phyloP scores from a whole-genome alignment of 2,113 vertebrate species.

The Narcine bancroftii region DNA sequence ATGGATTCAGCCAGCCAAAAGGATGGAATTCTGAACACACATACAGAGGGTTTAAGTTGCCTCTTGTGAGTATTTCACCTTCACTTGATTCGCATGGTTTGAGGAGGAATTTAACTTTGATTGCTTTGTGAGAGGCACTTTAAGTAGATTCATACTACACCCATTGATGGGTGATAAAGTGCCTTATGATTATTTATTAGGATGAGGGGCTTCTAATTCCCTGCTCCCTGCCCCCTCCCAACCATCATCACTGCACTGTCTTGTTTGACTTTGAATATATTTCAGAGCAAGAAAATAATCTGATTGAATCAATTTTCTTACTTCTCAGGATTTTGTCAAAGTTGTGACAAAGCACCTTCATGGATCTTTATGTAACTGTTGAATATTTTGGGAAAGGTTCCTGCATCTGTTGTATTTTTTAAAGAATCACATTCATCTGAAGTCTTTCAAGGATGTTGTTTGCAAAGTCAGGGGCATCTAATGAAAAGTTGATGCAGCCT shows the following conservation, averaged over 20 bases:
- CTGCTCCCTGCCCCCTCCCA: no score
- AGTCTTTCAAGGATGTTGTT: not conserved
- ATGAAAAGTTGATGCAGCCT: not conserved
- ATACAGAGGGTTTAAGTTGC: slow-evolving; percentile 72
- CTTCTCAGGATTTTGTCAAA: not conserved
- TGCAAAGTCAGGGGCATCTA: not conserved
- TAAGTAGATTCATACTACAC: no score
- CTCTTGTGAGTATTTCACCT: slow-evolving; percentile 58
- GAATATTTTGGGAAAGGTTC: not conserved
- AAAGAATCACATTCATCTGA: not conserved
- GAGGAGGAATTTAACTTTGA: no score
- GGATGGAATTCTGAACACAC: slow-evolving; percentile 71
- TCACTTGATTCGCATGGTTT: not conserved
- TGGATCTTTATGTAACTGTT: not conserved
- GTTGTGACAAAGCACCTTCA: not conserved
- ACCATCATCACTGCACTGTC: no score
- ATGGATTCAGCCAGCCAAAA: slow-evolving; percentile 72
- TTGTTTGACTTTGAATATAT: no score
- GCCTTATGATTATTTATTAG: no score
- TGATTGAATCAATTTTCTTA: not conserved
- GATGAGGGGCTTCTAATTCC: no score
- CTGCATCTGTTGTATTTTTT: not conserved
- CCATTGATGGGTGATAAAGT: no score
- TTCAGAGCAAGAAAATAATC: no score
- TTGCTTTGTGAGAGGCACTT: no score